A percentile compares a stretch with the other conserved stretches of the same genome.
Conservation (phyloP, 1,140 invertebrate species). For the Akabosia matsudoensis region DNA sequence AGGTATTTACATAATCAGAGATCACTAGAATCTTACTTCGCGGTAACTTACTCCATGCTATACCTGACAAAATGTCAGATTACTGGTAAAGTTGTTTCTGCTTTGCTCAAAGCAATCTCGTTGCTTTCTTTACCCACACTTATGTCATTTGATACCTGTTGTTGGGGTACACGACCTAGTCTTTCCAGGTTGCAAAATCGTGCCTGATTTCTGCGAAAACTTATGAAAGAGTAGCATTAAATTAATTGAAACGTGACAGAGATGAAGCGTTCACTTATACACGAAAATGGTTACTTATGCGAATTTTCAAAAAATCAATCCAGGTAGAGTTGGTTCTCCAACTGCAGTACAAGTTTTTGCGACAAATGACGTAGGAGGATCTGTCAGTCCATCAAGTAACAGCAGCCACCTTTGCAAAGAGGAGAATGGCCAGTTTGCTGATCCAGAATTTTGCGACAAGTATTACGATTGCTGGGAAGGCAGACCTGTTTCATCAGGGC, state of each 20-base stretch:
- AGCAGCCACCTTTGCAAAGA: neutral
- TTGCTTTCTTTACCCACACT: too few relatives aligned
- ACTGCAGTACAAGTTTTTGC: neutral
- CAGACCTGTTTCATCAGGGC: conserved; percentile 15
- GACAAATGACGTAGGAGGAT: neutral
- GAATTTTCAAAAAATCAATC: neutral
- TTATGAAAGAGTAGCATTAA: neutral
- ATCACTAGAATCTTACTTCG: too few relatives aligned
- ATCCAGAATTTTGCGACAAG: conserved; percentile 41
- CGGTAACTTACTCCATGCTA: too few relatives aligned
- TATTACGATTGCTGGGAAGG: conserved; percentile 43
- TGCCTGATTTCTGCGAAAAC: neutral
- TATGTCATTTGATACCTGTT: too few relatives aligned
- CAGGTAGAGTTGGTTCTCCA: neutral
- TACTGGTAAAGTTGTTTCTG: too few relatives aligned
- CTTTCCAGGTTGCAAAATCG: neutral
- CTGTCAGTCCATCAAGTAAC: neutral
- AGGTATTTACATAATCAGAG: too few relatives aligned
- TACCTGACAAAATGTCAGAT: too few relatives aligned
- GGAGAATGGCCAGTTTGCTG: conserved; percentile 38
- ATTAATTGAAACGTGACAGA: neutral
- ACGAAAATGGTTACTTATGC: neutral
- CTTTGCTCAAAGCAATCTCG: too few relatives aligned
- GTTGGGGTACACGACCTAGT: neutral
- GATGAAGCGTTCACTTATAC: too few relatives aligned